Evolutionary conservation across 2,888 invertebrate species (phyloP).

Genomic region (Cryptus armator): DNA sequence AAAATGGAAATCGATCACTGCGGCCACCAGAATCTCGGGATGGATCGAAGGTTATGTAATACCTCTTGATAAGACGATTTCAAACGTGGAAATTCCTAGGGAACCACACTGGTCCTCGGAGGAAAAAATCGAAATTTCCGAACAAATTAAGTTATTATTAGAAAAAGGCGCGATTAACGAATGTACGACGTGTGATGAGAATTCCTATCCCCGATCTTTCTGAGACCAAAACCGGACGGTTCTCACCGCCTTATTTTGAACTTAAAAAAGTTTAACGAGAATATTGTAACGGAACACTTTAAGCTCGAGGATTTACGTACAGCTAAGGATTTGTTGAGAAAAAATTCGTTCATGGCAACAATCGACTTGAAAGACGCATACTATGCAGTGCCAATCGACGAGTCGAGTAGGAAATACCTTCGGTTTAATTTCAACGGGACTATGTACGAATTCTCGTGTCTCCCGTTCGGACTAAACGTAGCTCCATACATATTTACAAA

Average conservation of each 20-base stretch:
- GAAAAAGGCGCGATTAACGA: not conserved
- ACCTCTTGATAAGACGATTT: no score
- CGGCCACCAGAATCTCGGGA: no score
- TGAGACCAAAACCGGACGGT: not conserved
- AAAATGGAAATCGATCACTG: no score
- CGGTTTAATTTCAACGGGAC: slow-evolving; percentile 65
- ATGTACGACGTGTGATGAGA: not conserved
- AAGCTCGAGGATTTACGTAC: not conserved
- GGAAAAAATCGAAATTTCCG: not conserved
- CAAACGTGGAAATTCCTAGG: no score
- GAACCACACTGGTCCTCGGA: not conserved
- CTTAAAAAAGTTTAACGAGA: not conserved
- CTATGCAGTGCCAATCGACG: slow-evolving; percentile 58
- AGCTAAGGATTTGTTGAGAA: no score
- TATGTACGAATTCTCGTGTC: slow-evolving; percentile 69
- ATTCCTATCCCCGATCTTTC: not conserved
- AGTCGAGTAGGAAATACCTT: slow-evolving; percentile 69
- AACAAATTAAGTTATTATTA: not conserved
- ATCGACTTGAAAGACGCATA: slow-evolving; percentile 37
- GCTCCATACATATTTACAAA: slow-evolving; percentile 74
- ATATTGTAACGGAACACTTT: not conserved
- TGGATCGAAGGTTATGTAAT: no score
- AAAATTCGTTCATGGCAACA: no score
- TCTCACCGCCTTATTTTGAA: not conserved
- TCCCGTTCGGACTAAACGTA: slow-evolving; percentile 72